Percentiles rank a stretch among this genome's conserved stretches.
phyloP scores from a whole-genome alignment of 2,797 vertebrate species.

The Aulostomus chinensis region DNA sequence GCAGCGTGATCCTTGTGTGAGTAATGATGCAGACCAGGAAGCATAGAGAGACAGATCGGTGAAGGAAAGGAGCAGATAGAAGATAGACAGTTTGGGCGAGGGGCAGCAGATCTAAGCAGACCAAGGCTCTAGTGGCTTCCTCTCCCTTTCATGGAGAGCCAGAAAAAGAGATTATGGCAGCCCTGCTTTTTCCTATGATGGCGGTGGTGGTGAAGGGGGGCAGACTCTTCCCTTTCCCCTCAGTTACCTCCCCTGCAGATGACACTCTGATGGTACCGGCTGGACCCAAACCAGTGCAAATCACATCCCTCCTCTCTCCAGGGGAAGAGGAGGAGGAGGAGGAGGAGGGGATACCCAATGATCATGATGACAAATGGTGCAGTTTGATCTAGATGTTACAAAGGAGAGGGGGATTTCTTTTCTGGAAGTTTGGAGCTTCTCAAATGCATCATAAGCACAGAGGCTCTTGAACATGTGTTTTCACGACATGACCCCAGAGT shows the following conservation, averaged over 20 bases:
- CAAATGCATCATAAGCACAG: too few species aligned
- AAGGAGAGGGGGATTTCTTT: not conserved
- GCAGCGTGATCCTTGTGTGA: slow-evolving; percentile 8
- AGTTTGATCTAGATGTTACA: slow-evolving; percentile 33
- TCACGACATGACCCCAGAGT: too few species aligned
- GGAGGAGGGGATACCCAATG: too few species aligned
- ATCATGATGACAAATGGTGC: slow-evolving; percentile 27
- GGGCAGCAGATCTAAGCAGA: slow-evolving; percentile 75
- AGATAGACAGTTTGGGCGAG: slow-evolving; percentile 64
- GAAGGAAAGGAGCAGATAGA: slow-evolving; percentile 51
- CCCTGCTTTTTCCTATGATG: slow-evolving; percentile 53
- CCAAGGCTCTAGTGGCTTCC: slow-evolving; percentile 76
- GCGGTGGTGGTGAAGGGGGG: slow-evolving; percentile 23
- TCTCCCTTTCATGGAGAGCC: slow-evolving; percentile 82
- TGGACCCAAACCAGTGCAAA: slow-evolving; percentile 55
- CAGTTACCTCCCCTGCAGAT: slow-evolving; percentile 12
- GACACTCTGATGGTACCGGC: slow-evolving; percentile 36
- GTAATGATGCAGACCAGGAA: slow-evolving; percentile 25
- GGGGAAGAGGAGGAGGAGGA: slow-evolving; percentile 8
- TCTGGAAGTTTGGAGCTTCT: slow-evolving; percentile 29
- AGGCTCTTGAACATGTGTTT: too few species aligned
- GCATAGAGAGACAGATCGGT: slow-evolving; percentile 25
- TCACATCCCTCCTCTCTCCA: slow-evolving; percentile 27
- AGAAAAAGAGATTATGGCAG: slow-evolving; percentile 84
- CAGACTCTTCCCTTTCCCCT: slow-evolving; percentile 45